phyloP scores from a whole-genome alignment of 2,113 vertebrate genomes.

The Dicentrarchus labrax region DNA sequence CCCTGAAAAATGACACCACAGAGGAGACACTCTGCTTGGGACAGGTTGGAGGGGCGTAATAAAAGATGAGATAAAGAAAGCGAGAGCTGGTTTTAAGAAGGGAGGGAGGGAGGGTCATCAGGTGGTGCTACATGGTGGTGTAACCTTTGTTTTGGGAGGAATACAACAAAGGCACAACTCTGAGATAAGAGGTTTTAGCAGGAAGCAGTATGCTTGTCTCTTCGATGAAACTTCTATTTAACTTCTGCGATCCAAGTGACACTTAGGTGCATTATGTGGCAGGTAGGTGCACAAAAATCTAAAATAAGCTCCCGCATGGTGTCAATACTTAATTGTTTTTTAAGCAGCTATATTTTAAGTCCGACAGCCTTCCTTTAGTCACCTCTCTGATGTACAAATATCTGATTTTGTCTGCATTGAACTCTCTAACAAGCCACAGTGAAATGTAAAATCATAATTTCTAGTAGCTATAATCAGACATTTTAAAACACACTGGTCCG shows the following conservation, averaged over 20 bases:
- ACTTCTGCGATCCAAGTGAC: neutral
- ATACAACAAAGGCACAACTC: neutral
- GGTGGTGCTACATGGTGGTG: neutral
- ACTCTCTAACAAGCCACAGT: neutral
- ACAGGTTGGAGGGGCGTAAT: slow-evolving; percentile 19
- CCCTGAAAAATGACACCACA: slow-evolving; percentile 70
- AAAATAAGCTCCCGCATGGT: neutral
- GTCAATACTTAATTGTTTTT: neutral
- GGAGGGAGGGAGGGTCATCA: slow-evolving; percentile 6
- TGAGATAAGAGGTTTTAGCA: neutral
- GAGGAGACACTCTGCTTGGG: slow-evolving; percentile 48
- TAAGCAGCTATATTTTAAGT: neutral
- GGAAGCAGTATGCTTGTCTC: neutral
- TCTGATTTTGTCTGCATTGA: slow-evolving; percentile 12
- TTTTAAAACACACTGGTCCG: neutral
- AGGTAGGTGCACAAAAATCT: neutral
- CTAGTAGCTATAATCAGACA: neutral
- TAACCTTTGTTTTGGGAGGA: neutral
- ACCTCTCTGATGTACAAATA: neutral
- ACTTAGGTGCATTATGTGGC: neutral
- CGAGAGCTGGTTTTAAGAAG: neutral
- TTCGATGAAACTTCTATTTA: neutral
- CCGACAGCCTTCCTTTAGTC: neutral
- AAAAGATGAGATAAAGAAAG: slow-evolving; percentile 44
- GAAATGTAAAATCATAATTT: neutral